Percentiles rank a stretch among this genome's conserved stretches.
These are phyloP conservation scores for Triplophysa siluroides DNA, from an alignment of 2,113 vertebrate species.

Conservation along the genomic window DNA sequence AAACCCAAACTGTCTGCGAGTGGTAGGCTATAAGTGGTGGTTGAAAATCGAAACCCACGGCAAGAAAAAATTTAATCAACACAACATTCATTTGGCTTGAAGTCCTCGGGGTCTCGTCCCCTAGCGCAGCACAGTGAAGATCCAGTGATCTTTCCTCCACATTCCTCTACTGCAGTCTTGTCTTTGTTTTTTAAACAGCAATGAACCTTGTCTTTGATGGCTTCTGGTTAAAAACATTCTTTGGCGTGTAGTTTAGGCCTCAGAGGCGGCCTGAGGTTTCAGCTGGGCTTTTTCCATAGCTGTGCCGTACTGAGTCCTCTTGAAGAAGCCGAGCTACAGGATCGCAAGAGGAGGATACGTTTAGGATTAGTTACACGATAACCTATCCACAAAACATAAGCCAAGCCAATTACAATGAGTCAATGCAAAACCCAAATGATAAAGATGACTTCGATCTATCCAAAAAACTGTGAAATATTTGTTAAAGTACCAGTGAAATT, in stretches of 20 bases:
- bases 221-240: slow-evolving; percentile 59
- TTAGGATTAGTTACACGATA: neutral
- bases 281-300: slow-evolving; percentile 96
- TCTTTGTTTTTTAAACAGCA: slow-evolving; percentile 51
- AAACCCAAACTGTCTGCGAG: slow-evolving; percentile 23
- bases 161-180: slow-evolving; percentile 58
- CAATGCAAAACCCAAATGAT: neutral
- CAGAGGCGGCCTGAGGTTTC: slow-evolving; percentile 91
- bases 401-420: too few species aligned
- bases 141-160: slow-evolving; percentile 75
- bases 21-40: slow-evolving; percentile 51
- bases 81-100: slow-evolving; percentile 78
- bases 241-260: slow-evolving; percentile 75
- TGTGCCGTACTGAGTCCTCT: slow-evolving; percentile 87
- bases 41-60: slow-evolving; percentile 59
- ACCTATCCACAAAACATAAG: neutral
- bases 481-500: too few species aligned
- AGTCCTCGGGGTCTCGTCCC: slow-evolving; percentile 64
- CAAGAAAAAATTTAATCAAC: slow-evolving; percentile 49
- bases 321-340: slow-evolving; percentile 90
- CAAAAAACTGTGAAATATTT: too few species aligned
- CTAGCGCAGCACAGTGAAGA: slow-evolving; percentile 77
- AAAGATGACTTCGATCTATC: neutral
- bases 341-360: neutral
- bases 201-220: slow-evolving; percentile 57